Evolutionary conservation across 53 echinoderm and acorn worm species (phyloP), one percentile per base, ranked within the genome.

Genomic region (Luidia sarsii): DNA sequence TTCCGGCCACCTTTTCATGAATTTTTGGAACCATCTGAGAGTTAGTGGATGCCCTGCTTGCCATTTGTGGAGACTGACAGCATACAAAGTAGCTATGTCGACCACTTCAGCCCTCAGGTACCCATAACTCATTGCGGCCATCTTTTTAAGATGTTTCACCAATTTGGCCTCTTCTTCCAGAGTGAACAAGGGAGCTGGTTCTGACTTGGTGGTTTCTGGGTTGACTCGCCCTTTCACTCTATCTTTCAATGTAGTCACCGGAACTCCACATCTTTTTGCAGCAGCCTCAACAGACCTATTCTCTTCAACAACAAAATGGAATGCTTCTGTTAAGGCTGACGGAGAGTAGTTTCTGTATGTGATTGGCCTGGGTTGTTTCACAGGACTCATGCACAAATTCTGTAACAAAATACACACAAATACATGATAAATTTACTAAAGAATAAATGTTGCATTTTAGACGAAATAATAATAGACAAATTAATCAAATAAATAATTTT

Each of bases 1-100:
- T 38, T 57, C 32, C 15, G 85, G 75, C 85, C 85, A 85, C 29
- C 77, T 49, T 33, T 41, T 18, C 34, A 66, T 43, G 30, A 85
- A 85, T 4, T 11, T 34, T 2, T 18, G 0, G 30, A 7, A 85
- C 75, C 85, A 85, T 11, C 32, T 64, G 22, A 34, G 34, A 29
- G 20, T 7, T 18, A 85, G 34, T 19, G 64, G 33, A 29, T 67
- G 29, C 21, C 55, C 29, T 5, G 38, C 19, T 3, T 64, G 9
- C 14, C 37, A 14, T 29, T 75, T 77, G 50, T 53, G 53, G 24
- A 75, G 37, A 3, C 37, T 64, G 10, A 77, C 31, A 27, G 85
- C 75, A 28, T 24, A 75, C 7, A 35, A 8, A 15, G 41, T 31
- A 16, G 55, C 77, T 18, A 65, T 30, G 18, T 55, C 51, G 10